A percentile compares a stretch with the other conserved stretches of the same genome.
Evolutionary conservation across 2,113 vertebrate species (phyloP).

Genomic region (Poeciliopsis occidentalis): DNA sequence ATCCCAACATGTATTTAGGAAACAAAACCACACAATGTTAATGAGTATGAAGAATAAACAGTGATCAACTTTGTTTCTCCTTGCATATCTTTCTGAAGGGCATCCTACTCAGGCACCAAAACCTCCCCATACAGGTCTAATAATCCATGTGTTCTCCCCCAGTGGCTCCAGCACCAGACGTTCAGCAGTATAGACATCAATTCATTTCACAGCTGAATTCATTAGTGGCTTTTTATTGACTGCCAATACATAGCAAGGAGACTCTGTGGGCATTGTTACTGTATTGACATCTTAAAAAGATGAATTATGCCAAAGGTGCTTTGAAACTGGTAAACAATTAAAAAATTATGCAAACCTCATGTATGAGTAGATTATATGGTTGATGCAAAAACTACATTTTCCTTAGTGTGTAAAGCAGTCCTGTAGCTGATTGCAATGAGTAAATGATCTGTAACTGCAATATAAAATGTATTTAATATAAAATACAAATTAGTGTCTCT

Average conservation of each 20-base stretch:
- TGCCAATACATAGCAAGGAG: constrained; percentile 56
- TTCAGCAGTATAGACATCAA: constrained; percentile 71
- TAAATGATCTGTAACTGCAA: constrained; percentile 1
- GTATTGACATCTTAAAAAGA: constrained; percentile 79
- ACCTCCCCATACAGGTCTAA: neutral
- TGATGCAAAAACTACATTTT: constrained; percentile 47
- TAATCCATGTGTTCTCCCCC: neutral
- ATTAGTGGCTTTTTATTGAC: constrained; percentile 78
- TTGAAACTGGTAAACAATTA: constrained; percentile 80
- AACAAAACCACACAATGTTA: too few species aligned
- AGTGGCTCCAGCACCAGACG: constrained; percentile 21
- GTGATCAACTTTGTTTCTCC: neutral
- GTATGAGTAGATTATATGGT: constrained; percentile 71
- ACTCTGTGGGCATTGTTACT: constrained; percentile 69
- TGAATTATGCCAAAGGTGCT: constrained; percentile 72
- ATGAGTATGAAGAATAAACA: neutral
- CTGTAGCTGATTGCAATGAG: constrained; percentile 5
- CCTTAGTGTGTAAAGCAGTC: constrained; percentile 4
- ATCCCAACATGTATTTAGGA: too few species aligned
- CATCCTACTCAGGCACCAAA: neutral
- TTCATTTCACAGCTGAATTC: constrained; percentile 71
- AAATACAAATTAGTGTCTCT: neutral
- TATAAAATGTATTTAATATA: constrained; percentile 13
- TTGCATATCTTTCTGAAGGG: neutral
- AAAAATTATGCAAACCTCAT: constrained; percentile 74